Evolutionary conservation across 2,888 invertebrate genomes (phyloP), one percentile per base, ranked within the genome.

Genomic region (Brenthis ino): DNA sequence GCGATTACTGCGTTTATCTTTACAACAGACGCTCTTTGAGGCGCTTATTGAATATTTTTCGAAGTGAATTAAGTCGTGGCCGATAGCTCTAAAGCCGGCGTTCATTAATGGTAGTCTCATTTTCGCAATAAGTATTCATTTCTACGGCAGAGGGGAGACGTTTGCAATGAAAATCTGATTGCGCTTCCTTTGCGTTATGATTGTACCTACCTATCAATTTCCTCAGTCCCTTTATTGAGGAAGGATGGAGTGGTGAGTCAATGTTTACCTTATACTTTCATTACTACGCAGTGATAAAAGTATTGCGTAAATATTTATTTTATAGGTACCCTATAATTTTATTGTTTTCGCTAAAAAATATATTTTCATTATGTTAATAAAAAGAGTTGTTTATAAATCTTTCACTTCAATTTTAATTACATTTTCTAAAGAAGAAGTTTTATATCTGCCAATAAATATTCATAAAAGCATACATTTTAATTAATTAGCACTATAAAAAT

Each of bases 101-200:
- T 85, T 89, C 88, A 89, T 89, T 91, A 91, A 88, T 88, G 82
- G 86, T 88, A 63, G 73, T 69, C 72, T 89, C 90, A 88, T 90
- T 89, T 88, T 88, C 87, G 88, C 89, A 91, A 91, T 91, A 91
- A 91, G 91, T 90, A 90, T 91, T 91, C 90, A 89, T 89, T 88
- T 86, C 88, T 81, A 75, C 77, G 77, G 72, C 70, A 66, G 57
- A 69, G 68, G 70, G 69, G 74, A 67, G 72, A 72, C 79, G 80
- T 81, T 74, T 83, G 79, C 87, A 86, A 87, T 89, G 88, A 88
- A 88, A 89, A 89, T 90, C 88, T 87, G 89, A 90, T 89, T 89
- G 87, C 85, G 88, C 85, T 88, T 86, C 85, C 85, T 89, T 88
- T 87, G 87, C 88, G 87, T 88, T 88, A 89, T 88, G 85, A 88